phyloP scores from a whole-genome alignment of 2,888 invertebrate species.

The Aspidiotus destructor region DNA sequence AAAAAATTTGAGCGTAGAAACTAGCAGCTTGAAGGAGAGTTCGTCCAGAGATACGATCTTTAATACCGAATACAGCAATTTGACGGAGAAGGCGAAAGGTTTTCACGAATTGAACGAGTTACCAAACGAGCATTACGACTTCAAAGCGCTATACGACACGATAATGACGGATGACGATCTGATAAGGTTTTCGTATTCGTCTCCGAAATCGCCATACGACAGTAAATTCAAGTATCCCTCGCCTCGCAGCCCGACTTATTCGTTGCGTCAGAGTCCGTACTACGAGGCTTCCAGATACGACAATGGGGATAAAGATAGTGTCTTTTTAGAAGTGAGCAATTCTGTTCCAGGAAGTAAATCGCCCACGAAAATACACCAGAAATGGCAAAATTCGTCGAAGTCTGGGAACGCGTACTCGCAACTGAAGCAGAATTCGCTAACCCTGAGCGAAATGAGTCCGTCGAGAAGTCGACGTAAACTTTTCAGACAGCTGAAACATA shows the following conservation, averaged over 20 bases:
- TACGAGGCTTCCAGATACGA: slow-evolving; percentile 18
- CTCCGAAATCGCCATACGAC: slow-evolving; percentile 17
- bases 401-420: slow-evolving; percentile 11
- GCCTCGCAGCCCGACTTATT: slow-evolving; percentile 28
- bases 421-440: slow-evolving; percentile 3
- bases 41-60: slow-evolving; percentile 23
- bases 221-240: slow-evolving; percentile 27
- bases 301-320: slow-evolving; percentile 15
- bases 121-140: slow-evolving; percentile 58
- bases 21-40: slow-evolving; percentile 30
- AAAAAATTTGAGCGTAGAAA: slow-evolving; percentile 19
- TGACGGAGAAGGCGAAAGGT: slow-evolving; percentile 62
- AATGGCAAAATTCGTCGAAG: slow-evolving; percentile 22
- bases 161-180: slow-evolving; percentile 20
- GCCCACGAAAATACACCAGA: slow-evolving; percentile 26
- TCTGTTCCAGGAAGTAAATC: slow-evolving; percentile 17
- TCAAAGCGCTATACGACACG: slow-evolving; percentile 19
- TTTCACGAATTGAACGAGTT: slow-evolving; percentile 68
- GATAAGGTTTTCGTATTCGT: neutral
- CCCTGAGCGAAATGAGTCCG: slow-evolving; percentile 21
- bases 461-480: slow-evolving; percentile 22
- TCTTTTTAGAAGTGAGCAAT: slow-evolving; percentile 12
- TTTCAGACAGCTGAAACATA: slow-evolving; percentile 25
- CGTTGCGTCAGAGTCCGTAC: slow-evolving; percentile 30
- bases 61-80: slow-evolving; percentile 19